Conservation (phyloP, 2,797 vertebrate species). For the Zonotrichia albicollis region DNA sequence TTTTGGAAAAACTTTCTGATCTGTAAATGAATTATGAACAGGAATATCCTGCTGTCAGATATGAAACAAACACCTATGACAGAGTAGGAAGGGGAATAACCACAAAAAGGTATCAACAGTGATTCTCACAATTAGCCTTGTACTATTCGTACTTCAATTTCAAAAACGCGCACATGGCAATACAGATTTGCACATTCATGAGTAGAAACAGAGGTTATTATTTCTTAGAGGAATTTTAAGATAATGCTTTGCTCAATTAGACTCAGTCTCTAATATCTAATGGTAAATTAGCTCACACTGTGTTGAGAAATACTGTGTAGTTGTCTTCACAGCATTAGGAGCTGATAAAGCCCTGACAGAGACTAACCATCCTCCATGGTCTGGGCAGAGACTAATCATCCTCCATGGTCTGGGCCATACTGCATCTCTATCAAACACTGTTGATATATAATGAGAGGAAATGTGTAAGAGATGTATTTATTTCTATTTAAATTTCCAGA, state of each 20-base stretch:
- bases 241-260: background rate
- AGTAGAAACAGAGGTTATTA: background rate
- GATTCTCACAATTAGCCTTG: background rate
- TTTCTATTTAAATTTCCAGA: background rate
- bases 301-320: background rate
- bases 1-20: background rate
- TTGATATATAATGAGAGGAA: background rate
- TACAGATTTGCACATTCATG: background rate
- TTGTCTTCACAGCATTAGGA: background rate
- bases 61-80: background rate
- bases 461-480: background rate
- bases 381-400: fast-evolving
- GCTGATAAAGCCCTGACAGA: background rate
- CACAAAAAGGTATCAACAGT: background rate
- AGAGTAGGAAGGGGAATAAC: background rate
- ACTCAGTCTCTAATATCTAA: background rate
- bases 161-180: background rate
- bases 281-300: background rate
- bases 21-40: background rate
- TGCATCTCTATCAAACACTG: background rate
- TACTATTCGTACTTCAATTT: background rate
- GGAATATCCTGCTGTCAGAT: background rate
- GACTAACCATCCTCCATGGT: background rate
- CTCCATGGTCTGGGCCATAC: background rate
- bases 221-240: background rate